Conservation (phyloP, 2,888 invertebrate species). For the Tortrix viridana region DNA sequence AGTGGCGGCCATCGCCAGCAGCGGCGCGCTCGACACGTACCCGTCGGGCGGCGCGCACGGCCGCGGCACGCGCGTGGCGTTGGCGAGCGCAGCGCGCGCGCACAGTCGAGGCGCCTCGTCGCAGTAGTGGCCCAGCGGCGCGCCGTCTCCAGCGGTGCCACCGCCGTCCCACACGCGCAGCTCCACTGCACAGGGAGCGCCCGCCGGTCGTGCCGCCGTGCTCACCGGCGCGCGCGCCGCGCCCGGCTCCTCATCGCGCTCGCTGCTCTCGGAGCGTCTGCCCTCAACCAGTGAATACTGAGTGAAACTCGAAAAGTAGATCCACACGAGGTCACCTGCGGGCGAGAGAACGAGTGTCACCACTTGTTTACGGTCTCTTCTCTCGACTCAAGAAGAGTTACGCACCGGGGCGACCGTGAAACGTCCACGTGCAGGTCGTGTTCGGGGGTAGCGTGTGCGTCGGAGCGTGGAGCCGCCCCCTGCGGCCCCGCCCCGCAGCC, state of each 20-base stretch:
- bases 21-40: constrained; percentile 84
- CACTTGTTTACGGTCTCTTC: not conserved
- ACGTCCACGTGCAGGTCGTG: constrained; percentile 94
- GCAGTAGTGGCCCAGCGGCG: constrained; percentile 87
- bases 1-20: constrained; percentile 72
- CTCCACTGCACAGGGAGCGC: constrained; percentile 85
- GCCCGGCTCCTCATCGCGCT: constrained; percentile 60
- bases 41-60: constrained; percentile 92
- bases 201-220: constrained; percentile 40
- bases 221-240: constrained; percentile 39
- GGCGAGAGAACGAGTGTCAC: not conserved
- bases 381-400: not conserved
- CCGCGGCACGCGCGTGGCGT: constrained; percentile 89
- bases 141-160: constrained; percentile 65
- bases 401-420: constrained; percentile 88
- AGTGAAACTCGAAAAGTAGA: constrained; percentile 93
- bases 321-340: constrained; percentile 91
- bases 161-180: constrained; percentile 91
- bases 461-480: constrained; percentile 90
- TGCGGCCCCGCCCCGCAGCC: constrained; percentile 86
- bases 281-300: constrained; percentile 88
- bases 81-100: constrained; percentile 90
- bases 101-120: constrained; percentile 91
- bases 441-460: constrained; percentile 93
- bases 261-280: constrained; percentile 80